Evolutionary conservation across 2,888 invertebrate species (phyloP), one percentile per base, ranked within the genome.

Genomic region (Polyommatus icarus): DNA sequence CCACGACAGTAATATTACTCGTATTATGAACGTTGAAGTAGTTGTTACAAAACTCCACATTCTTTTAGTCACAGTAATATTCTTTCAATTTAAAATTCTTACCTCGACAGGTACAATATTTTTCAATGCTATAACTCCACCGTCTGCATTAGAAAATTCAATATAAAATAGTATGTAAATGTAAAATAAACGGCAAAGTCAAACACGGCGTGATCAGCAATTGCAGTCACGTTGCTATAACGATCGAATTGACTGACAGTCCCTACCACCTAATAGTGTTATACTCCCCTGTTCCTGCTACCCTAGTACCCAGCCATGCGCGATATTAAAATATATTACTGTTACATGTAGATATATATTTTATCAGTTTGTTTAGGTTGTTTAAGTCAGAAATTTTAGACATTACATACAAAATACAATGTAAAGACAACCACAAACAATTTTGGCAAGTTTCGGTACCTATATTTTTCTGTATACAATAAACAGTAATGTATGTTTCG

Each of bases 221-320:
- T 90, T 88, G 88, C 89, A 88, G 87, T 88, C 92, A 92, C 91
- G 91, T 91, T 88, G 86, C 88, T 86, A 88, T 90, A 91, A 90
- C 91, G 88, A 87, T 86, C 85, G 88, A 89, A 87, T 87, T 91
- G 92, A 92, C 87, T 91, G 91, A 92, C 92, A 87, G 86, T 86
- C 91, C 91, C 89, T 87, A 83, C 84, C 83, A 86, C 87, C 86
- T 86, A 89, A 90, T 89, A 88, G 87, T 85, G 82, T 85, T 85
- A 85, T 82, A 79, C 78, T 80, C 82, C 75, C 54, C 54, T 18
- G 54, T 18, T 6, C 1, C 54, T 82, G 79, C 78, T 80, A 81
- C 75, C 75, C 75, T 29, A 40, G n/a, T 12, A 50, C 46, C 15
- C 75, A 50, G 50, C 29, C 75, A 75, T 29, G 75, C 75, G 75